Evolutionary conservation across 2,888 invertebrate genomes (phyloP).

Genomic region (Arenicola marina): DNA sequence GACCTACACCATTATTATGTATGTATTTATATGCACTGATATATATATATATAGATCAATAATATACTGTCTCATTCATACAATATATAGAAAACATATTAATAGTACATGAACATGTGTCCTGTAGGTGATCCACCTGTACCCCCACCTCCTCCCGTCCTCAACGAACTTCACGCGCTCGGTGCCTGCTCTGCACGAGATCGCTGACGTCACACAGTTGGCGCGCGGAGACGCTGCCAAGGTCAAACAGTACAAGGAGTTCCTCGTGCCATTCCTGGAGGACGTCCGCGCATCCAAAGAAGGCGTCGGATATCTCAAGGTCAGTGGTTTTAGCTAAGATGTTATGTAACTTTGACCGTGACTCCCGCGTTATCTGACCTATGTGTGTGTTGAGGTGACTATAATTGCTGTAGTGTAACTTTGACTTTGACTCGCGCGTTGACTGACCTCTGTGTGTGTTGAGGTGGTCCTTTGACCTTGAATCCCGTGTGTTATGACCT

Average conservation of each 20-base stretch:
- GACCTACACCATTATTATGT: neutral
- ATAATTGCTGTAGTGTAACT: too few relatives aligned
- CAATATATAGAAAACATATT: too few relatives aligned
- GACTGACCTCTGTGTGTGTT: too few relatives aligned
- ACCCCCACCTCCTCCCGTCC: constrained; percentile 61
- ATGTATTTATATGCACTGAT: too few relatives aligned
- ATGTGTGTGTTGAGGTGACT: too few relatives aligned
- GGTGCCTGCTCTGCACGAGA: constrained; percentile 63
- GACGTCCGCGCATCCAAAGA: constrained; percentile 51
- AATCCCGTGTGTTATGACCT: too few relatives aligned
- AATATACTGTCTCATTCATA: too few relatives aligned
- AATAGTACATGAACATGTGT: neutral
- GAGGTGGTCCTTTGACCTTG: too few relatives aligned
- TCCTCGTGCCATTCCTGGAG: constrained; percentile 59
- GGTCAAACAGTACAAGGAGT: constrained; percentile 55
- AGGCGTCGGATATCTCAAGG: constrained; percentile 50
- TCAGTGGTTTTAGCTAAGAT: constrained; percentile 28
- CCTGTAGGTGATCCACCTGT: constrained; percentile 62
- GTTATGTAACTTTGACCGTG: too few relatives aligned
- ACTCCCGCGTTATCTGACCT: too few relatives aligned
- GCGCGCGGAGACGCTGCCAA: constrained; percentile 50
- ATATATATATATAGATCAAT: too few relatives aligned
- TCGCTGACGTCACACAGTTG: constrained; percentile 62
- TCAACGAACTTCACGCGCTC: constrained; percentile 60
- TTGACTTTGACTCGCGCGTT: too few relatives aligned